Base-by-base conservation (phyloP, 2,888 invertebrate species). In the Lepetodrilus schrolli region DNA sequence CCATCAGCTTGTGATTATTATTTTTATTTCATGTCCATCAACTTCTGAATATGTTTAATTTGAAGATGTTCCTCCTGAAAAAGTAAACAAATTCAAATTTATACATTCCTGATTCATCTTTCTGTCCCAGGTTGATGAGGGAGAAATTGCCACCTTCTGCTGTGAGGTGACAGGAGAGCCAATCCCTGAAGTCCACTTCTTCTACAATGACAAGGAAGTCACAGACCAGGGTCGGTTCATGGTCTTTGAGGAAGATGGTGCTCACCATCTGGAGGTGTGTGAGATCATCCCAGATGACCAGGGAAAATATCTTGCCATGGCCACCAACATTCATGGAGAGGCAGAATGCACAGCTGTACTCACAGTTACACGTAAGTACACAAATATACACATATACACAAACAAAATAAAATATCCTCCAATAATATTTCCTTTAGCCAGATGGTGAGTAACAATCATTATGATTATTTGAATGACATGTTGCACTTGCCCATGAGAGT, bases 241-340 rank as follows among this genome's bases (percentile, higher is more conserved):
- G 77, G 81, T 86, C 70, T 84, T 80, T 69, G 84, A 85, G 50
- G 76, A 84, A 88, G 75, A 86, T 21, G 79, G 80, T 36, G 73
- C 82, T 4, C 83, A 86, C 68, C 83, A 87, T 69, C 81, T 89
- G 17, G 85, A 86, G 71, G 81, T 89, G 20, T 83, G 83, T 34
- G 84, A 89, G 50, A 74, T 86, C 83, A 20, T 87, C 83, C 92
- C 93, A 0, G 93, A 93, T 80, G 95, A 95, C 87, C 93, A 93
- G 83, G 95, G 95, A 13, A 94, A 94, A 69, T 95, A 95, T 87
- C 94, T 94, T 1, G 94, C 94, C 2, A 94, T 94, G 88, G 95
- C 95, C 0, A 92, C 92, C 0, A 95, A 95, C 88, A 87, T 91
- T 17, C 91, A 92, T 34, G 95, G 95, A 1, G 94, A 95, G 81